Percentiles rank a stretch among this genome's conserved stretches.
Evolutionary conservation across 2,888 invertebrate genomes (phyloP).

Genomic region (Drosophila pegasa): DNA sequence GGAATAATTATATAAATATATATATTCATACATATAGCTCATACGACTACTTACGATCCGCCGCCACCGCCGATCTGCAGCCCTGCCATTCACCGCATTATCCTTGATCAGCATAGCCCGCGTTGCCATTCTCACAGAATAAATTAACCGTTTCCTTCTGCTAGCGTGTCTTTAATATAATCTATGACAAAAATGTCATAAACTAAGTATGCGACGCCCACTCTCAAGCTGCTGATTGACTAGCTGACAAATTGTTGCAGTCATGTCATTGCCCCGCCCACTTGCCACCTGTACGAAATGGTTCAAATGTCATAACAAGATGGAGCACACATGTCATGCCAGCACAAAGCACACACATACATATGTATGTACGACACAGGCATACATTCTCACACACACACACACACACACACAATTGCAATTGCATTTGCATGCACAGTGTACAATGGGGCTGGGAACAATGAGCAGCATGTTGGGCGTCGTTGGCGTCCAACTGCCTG

Average conservation of each 20-base stretch:
- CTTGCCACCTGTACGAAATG: slow-evolving; percentile 49
- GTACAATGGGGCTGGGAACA: slow-evolving; percentile 52
- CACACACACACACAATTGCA: slow-evolving; percentile 18
- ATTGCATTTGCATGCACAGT: slow-evolving; percentile 56
- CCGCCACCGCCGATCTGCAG: too few relatives aligned
- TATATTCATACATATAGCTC: too few relatives aligned
- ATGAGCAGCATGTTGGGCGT: slow-evolving; percentile 45
- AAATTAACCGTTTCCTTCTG: background rate
- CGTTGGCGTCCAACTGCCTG: slow-evolving; percentile 66
- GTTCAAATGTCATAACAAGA: slow-evolving; percentile 75
- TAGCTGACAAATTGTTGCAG: slow-evolving; percentile 62
- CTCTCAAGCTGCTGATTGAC: slow-evolving; percentile 61
- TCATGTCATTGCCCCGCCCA: slow-evolving; percentile 32
- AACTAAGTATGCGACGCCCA: slow-evolving; percentile 7
- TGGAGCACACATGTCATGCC: slow-evolving; percentile 54
- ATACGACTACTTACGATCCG: background rate
- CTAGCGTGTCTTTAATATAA: slow-evolving; percentile 9
- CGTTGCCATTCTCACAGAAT: slow-evolving; percentile 3
- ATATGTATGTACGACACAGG: background rate
- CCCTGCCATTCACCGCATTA: background rate
- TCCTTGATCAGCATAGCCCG: slow-evolving; percentile 5
- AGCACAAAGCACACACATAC: slow-evolving; percentile 14
- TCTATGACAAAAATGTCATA: slow-evolving; percentile 11
- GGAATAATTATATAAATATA: too few relatives aligned
- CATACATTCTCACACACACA: slow-evolving; percentile 1